Conservation (phyloP, 2,888 invertebrate genomes). For the Epsilonema sp. region DNA sequence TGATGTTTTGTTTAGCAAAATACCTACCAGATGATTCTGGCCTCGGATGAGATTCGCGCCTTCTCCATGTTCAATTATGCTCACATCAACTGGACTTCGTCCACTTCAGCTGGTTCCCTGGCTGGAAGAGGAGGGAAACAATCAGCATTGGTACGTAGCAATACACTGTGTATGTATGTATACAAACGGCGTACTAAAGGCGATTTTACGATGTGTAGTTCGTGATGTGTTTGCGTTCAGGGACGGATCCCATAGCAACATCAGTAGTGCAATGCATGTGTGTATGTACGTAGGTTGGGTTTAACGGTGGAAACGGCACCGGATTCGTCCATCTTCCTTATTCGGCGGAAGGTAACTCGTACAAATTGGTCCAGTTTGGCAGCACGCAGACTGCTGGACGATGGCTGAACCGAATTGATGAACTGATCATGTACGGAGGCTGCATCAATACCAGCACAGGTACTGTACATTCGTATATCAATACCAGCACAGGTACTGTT, state of each 20-base stretch:
- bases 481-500: no score
- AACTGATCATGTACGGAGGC: conserved; percentile 69
- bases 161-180: no score
- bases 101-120: conserved; percentile 54
- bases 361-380: conserved; percentile 10
- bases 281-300: conserved; percentile 76
- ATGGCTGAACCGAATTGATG: conserved; percentile 78
- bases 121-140: conserved; percentile 16
- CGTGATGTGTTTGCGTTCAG: no score
- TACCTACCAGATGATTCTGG: conserved; percentile 77
- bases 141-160: conserved; percentile 14
- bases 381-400: conserved; percentile 37
- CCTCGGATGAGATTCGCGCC: conserved; percentile 76
- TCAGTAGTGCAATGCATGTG: no score
- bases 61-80: conserved; percentile 85
- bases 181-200: no score
- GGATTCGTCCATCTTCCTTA: conserved; percentile 16
- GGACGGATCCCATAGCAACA: no score
- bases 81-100: conserved; percentile 67
- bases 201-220: no score
- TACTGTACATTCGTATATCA: no score
- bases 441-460: conserved; percentile 39
- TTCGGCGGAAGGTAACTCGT: conserved; percentile 18
- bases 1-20: conserved; percentile 43
- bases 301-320: conserved; percentile 85